A percentile compares a stretch with the other conserved stretches of the same genome.
Evolutionary conservation across 2,797 vertebrate genomes (phyloP).

Genomic region (Hypotaenidia okinawae): DNA sequence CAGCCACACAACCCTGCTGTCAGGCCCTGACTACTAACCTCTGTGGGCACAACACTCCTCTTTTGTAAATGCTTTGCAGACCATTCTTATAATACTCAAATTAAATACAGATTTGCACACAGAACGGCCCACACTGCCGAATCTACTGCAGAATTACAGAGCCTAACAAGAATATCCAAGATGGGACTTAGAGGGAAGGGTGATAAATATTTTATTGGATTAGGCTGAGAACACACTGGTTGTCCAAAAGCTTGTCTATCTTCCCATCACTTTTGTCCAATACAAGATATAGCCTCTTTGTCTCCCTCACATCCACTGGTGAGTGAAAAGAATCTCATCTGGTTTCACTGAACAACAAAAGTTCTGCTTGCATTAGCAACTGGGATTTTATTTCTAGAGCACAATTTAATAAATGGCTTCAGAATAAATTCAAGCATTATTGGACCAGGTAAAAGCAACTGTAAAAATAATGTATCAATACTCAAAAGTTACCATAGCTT

Average conservation of each 20-base stretch:
- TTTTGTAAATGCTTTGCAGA: background rate
- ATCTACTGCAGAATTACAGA: background rate
- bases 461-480: background rate
- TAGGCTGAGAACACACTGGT: background rate
- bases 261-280: background rate
- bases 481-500: background rate
- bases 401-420: background rate
- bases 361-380: background rate
- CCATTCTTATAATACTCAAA: background rate
- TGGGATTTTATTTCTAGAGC: background rate
- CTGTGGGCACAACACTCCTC: background rate
- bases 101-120: background rate
- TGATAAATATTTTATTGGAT: background rate
- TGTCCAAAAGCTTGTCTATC: background rate
- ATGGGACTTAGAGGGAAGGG: background rate
- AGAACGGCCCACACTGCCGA: background rate
- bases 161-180: background rate
- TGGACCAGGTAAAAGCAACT: background rate
- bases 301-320: background rate
- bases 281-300: no score
- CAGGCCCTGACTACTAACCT: background rate
- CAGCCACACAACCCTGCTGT: background rate
- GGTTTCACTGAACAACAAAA: background rate
- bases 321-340: background rate
- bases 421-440: background rate